Conservation (phyloP, 2,888 invertebrate species). For the Stenolophus ochropezus region DNA sequence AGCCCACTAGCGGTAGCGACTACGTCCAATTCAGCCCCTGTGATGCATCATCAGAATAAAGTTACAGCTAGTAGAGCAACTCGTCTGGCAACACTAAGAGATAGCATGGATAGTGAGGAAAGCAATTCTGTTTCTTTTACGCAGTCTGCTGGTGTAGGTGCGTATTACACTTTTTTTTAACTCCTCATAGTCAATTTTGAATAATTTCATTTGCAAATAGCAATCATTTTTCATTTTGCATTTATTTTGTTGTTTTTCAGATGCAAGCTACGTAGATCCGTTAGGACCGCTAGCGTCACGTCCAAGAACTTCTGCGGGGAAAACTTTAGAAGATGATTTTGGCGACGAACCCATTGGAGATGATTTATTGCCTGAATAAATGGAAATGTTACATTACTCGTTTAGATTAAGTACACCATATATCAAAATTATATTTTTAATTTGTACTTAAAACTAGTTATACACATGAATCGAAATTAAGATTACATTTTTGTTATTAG, state of each 20-base stretch:
- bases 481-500: neutral
- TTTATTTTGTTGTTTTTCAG: too few species aligned
- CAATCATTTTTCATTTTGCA: neutral
- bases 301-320: conserved; percentile 76
- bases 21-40: conserved; percentile 39
- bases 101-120: conserved; percentile 56
- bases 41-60: conserved; percentile 12
- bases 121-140: conserved; percentile 39
- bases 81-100: conserved; percentile 46
- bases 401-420: neutral
- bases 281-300: conserved; percentile 76
- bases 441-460: neutral
- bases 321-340: conserved; percentile 79
- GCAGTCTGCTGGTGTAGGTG: conserved; percentile 42
- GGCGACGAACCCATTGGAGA: conserved; percentile 85
- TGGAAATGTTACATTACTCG: neutral
- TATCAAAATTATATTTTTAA: neutral
- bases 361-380: conserved; percentile 83
- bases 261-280: conserved; percentile 76
- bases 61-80: conserved; percentile 44
- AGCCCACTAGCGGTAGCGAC: conserved; percentile 12
- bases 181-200: neutral
- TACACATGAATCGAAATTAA: neutral
- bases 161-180: neutral
- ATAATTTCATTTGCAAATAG: neutral